Evolutionary conservation across 2,888 invertebrate species (phyloP), one percentile per base, ranked within the genome.

Genomic region (Cheilosia urbana): DNA sequence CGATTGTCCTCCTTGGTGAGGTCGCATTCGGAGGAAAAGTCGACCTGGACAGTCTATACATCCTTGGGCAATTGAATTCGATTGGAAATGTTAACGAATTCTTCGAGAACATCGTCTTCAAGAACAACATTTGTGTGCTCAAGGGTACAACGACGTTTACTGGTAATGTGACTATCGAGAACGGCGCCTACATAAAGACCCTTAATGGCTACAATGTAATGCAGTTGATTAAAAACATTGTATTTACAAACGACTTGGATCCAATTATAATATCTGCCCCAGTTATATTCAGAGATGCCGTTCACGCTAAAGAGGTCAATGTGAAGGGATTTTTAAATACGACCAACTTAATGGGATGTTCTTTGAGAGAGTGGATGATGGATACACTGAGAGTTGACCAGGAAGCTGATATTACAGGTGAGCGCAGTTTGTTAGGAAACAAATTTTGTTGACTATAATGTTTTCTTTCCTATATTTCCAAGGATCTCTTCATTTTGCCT

Each of bases 331-430:
- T 92, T 77, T 87, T 94, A 3, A 80, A 85, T 17, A 89, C 92
- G 0, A 81, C 89, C 9, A 89, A 87, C 68, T 87, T 94, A 6
- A 91, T 89, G 87, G 92, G 92, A 1, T 91, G 93, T 69, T 89
- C 91, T 65, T 73, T 93, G 1, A 88, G 88, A 4, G 90, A 91
- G 1, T 93, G 93, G 93, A 88, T 91, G 15, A 84, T 89, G 3
- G 92, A 93, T 83, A 91, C 93, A 0, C 87, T 94, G 15, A 92
- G 92, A 80, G 89, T 93, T n/a, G 91, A 94, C 89, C 89, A 88
- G 17, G 66, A 88, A 89, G 85, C 88, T 68, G 82, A 88, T 57
- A 77, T 90, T 5, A 37, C 81, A 24, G 37, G 92, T 92, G 79
- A 87, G 88, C 76, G 24, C 9, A 17, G 11, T 13, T 17, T 34